Evolutionary conservation across 2,113 vertebrate genomes (phyloP), one percentile per base, ranked within the genome.

Genomic region (Puntigrus tetrazona): DNA sequence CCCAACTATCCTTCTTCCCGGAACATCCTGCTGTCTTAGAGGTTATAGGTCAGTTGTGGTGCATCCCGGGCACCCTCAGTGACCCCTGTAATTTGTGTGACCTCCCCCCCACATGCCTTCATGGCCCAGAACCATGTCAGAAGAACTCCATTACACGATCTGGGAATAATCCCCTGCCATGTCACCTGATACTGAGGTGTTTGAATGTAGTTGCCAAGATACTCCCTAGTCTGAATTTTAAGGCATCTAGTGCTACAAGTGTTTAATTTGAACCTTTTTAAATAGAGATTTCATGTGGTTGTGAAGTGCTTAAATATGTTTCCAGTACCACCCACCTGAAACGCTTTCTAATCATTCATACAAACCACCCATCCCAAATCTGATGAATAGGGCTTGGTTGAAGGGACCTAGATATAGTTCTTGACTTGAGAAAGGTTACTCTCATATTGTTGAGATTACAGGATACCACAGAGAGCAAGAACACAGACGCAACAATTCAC

Each of bases 181-280:
- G 61, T 69, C 20, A 84, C 75, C n/a, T 38, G 61, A 84, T 57
- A 69, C 22, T 7, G 29, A 25, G 27, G 34, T 70, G 47, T 84
- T 78, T 78, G 61, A 45, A 75, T 84, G 47, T 13, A 77, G 63
- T 70, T 78, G 45, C 75, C 76, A 57, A 47, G 34, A 27, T 20
- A 27, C 20, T 18, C 3, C 73, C 73, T 20, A 45, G 11, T 47
- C 41, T 70, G 67, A n/a, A 74, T 27, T 14, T n/a, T 16, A n/a
- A 72, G 9, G 41, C 31, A 38, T 41, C 16, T 69, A 69, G 31
- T 69, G 29, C 65, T 22, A 34, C 16, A 22, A 36, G 34, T 29
- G 13, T 29, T 29, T 27, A 18, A 20, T 50, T 29, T 67, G 3
- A 31, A 18, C 16, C 13, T 65, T 29, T 20, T 6, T 34, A 57